A percentile compares a stretch with the other conserved stretches of the same genome.
These are phyloP conservation scores for Phanerotoma sp. DNA, from an alignment of 2,888 invertebrate genomes.

Conservation along the genomic window DNA sequence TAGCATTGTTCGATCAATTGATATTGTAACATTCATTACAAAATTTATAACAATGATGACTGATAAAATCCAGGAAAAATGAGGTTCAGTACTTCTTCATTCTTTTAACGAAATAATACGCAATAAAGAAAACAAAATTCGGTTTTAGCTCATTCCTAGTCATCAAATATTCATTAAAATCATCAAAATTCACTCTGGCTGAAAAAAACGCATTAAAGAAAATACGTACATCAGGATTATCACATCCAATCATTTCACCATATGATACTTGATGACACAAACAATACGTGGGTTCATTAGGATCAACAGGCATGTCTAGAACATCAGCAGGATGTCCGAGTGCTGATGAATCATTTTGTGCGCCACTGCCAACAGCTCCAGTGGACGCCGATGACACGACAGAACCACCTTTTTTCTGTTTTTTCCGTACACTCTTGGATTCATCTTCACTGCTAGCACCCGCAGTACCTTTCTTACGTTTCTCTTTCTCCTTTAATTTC, in stretches of 20 bases:
- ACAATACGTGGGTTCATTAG: constrained; percentile 98
- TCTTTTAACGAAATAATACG: too few species aligned
- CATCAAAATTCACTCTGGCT: constrained; percentile 26
- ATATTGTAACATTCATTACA: too few species aligned
- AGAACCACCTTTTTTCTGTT: constrained; percentile 62
- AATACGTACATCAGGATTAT: constrained; percentile 78
- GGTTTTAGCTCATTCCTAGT: too few species aligned
- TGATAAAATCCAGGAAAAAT: too few species aligned
- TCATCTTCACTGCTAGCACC: constrained; percentile 55
- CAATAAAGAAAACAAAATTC: too few species aligned
- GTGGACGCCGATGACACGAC: constrained; percentile 48
- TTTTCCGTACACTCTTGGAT: constrained; percentile 59
- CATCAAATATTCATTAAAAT: too few species aligned
- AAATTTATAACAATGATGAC: too few species aligned
- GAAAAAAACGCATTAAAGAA: constrained; percentile 1
- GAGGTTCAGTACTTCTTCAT: too few species aligned
- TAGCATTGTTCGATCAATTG: too few species aligned
- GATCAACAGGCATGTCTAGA: constrained; percentile 90
- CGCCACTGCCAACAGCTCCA: constrained; percentile 53
- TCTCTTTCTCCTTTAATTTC: constrained; percentile 69
- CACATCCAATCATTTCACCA: constrained; percentile 97
- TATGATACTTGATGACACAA: constrained; percentile 96
- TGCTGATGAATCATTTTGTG: constrained; percentile 49
- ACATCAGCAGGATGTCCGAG: constrained; percentile 85
- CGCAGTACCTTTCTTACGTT: constrained; percentile 61